These are phyloP conservation scores for Scaptomyza flava DNA, from an alignment of 2,888 invertebrate genomes.

Conservation along the genomic window DNA sequence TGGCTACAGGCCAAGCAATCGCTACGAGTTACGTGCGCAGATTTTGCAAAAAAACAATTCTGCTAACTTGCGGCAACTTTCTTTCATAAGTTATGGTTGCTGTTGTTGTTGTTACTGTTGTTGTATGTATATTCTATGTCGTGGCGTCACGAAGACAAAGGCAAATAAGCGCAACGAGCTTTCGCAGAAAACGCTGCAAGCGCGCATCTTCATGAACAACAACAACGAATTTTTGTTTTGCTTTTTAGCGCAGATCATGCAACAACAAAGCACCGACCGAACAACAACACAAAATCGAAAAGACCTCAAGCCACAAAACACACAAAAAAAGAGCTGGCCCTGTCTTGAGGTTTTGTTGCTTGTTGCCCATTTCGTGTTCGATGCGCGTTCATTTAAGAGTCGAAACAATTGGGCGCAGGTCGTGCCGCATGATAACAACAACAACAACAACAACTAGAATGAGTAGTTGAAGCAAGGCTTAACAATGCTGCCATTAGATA, in stretches of 20 bases:
- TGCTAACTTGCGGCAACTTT: constrained; percentile 69
- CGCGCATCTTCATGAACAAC: constrained; percentile 72
- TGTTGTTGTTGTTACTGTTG: constrained; percentile 29
- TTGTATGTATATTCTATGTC: constrained; percentile 61
- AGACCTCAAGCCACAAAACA: constrained; percentile 30
- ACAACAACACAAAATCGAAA: constrained; percentile 30
- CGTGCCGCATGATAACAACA: constrained; percentile 76
- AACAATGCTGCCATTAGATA: constrained; percentile 60
- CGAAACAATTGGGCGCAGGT: constrained; percentile 77
- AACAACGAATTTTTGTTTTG: constrained; percentile 56
- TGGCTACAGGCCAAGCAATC: constrained; percentile 4
- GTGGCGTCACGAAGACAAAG: constrained; percentile 77
- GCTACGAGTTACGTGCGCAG: constrained; percentile 68
- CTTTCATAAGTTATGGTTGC: constrained; percentile 57
- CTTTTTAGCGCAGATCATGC: constrained; percentile 19
- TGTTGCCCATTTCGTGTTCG: constrained; percentile 71
- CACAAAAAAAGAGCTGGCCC: constrained; percentile 20
- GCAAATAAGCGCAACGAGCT: constrained; percentile 78
- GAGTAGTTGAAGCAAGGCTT: constrained; percentile 13
- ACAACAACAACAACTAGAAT: constrained; percentile 26
- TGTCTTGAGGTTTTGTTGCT: constrained; percentile 23
- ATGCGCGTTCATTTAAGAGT: constrained; percentile 74
- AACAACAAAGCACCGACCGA: constrained; percentile 55
- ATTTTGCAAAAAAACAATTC: constrained; percentile 58
- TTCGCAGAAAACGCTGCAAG: constrained; percentile 74